A percentile compares a stretch with the other conserved stretches of the same genome.
Conservation (phyloP, 2,797 vertebrate genomes). For the Chloroceryle inda region DNA sequence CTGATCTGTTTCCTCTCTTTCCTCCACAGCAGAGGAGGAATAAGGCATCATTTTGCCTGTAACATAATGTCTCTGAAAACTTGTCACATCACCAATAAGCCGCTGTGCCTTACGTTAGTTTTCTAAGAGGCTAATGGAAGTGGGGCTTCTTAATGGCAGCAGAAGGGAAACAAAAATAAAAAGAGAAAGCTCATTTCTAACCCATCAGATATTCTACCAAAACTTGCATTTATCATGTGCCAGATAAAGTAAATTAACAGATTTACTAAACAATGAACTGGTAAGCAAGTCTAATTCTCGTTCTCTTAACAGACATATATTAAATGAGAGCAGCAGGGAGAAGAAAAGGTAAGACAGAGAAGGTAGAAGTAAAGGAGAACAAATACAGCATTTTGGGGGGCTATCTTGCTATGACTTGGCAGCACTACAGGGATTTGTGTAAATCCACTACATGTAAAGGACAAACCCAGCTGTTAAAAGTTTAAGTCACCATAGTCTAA, state of each 20-base stretch:
- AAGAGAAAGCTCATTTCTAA: neutral
- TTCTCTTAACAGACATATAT: neutral
- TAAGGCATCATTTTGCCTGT: neutral
- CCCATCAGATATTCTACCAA: neutral
- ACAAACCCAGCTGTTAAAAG: neutral
- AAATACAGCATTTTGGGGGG: neutral
- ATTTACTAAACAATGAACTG: neutral
- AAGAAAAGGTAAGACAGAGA: neutral
- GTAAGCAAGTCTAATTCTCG: neutral
- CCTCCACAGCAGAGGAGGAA: neutral
- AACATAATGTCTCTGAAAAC: neutral
- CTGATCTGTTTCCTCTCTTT: neutral
- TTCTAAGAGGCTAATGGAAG: neutral
- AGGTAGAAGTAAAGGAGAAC: neutral
- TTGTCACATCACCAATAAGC: neutral
- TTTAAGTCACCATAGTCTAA: neutral
- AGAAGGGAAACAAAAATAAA: neutral
- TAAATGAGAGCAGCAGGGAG: neutral
- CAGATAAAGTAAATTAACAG: neutral
- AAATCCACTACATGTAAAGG: neutral
- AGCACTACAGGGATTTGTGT: neutral
- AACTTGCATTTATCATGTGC: neutral
- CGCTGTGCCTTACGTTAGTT: neutral
- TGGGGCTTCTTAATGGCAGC: rapidly evolving
- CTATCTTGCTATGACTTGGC: neutral